These are phyloP conservation scores for Melanostoma mellinum DNA, from an alignment of 2,888 invertebrate genomes.

Conservation along the genomic window DNA sequence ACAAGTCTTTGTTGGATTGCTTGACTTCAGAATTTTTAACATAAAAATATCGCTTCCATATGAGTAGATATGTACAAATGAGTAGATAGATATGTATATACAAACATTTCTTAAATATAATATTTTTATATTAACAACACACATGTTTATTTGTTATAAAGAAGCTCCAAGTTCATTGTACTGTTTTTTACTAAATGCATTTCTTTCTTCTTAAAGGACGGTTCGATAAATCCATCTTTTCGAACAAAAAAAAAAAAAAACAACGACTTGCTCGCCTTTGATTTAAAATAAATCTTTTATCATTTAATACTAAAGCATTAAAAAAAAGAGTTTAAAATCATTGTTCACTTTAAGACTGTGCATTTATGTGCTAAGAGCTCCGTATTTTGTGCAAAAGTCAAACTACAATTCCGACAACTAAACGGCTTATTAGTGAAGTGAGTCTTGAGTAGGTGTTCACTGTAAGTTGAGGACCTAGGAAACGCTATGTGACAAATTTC, in stretches of 20 bases:
- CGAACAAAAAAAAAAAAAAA: not conserved
- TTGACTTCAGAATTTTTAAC: too few relatives aligned
- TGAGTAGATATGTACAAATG: too few relatives aligned
- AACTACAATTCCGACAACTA: conserved; percentile 68
- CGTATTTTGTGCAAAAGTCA: conserved; percentile 72
- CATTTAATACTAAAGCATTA: conserved; percentile 22
- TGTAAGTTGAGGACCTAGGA: conserved; percentile 76
- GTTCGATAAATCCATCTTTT: not conserved
- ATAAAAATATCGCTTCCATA: too few relatives aligned
- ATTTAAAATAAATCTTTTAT: conserved; percentile 4
- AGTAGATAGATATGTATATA: too few relatives aligned
- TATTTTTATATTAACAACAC: not conserved
- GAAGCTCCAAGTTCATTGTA: not conserved
- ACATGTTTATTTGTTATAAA: not conserved
- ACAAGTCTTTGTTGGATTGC: too few relatives aligned
- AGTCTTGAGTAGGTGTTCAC: conserved; percentile 77
- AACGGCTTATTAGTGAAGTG: conserved; percentile 64
- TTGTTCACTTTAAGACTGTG: conserved; percentile 39
- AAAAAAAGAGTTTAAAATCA: not conserved
- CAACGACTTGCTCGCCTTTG: conserved; percentile 14
- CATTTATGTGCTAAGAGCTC: conserved; percentile 68
- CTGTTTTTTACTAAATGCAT: conserved; percentile 2
- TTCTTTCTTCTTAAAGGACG: not conserved
- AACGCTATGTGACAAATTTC: conserved; percentile 75
- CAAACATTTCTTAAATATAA: too few relatives aligned